Evolutionary conservation across 2,113 vertebrate genomes (phyloP).

Genomic region (Lutjanus erythropterus): DNA sequence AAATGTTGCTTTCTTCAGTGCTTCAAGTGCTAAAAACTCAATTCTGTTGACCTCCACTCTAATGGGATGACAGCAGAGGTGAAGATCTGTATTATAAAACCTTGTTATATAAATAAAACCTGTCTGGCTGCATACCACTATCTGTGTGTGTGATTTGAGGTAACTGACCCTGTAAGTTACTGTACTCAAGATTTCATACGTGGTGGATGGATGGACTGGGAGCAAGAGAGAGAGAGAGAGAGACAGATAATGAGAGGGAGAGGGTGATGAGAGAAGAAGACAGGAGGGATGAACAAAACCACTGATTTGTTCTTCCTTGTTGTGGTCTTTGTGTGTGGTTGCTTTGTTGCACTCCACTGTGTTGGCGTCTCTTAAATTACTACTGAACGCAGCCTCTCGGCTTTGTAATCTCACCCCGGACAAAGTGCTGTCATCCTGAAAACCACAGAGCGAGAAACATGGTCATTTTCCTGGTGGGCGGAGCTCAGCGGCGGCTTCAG

Average conservation of each 20-base stretch:
- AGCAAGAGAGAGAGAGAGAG: too few relatives aligned
- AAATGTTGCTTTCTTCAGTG: not conserved
- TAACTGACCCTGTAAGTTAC: not conserved
- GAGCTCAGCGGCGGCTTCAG: not conserved
- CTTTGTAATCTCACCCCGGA: constrained; percentile 47
- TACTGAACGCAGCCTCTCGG: not conserved
- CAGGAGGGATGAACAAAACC: not conserved
- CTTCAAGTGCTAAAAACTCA: not conserved
- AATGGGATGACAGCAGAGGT: not conserved
- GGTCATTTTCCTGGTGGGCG: not conserved
- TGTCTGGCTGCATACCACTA: not conserved
- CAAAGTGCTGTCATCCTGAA: constrained; percentile 7
- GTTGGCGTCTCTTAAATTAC: constrained; percentile 16
- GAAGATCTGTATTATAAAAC: not conserved
- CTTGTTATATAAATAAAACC: not conserved
- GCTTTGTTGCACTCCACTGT: not conserved
- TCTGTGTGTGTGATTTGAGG: not conserved
- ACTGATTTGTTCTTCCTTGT: not conserved
- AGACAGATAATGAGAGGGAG: constrained; percentile 16
- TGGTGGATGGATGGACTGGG: not conserved
- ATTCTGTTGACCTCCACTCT: not conserved
- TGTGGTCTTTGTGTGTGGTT: constrained; percentile 3
- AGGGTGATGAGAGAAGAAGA: not conserved
- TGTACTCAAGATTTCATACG: not conserved
- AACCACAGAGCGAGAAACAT: constrained; percentile 15